Evolutionary conservation across 2,888 invertebrate species (phyloP), one percentile per base, ranked within the genome.

Genomic region (Melikaiella ostensackeni): DNA sequence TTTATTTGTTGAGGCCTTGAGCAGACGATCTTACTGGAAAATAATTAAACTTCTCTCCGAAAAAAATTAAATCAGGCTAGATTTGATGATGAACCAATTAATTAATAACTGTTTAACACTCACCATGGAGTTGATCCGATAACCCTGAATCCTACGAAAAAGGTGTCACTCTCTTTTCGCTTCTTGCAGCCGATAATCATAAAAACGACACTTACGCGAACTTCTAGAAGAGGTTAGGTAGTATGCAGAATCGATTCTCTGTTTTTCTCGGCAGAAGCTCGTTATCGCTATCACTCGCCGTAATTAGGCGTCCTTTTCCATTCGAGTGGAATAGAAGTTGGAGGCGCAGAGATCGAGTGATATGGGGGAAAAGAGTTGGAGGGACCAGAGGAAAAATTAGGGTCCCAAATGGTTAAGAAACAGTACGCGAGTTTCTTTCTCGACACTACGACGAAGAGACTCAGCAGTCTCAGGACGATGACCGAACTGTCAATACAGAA

Each of bases 261-360:
- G 70, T 50, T 70, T 50, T 70, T 50, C 50, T 33, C 27, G 30
- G 30, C n/a, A 42, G 46, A 46, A 30, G 30, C 46, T 46, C 42
- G 46, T 46, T 70, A 70, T 70, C 70, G 70, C 50, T 70, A 70
- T 70, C 70, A 50, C 70, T 30, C 30, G 50, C 70, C 21, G 30
- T n/a, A 30, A 70, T 70, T 70, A 70, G 46, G 70, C 70, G 50
- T 70, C 70, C 70, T 70, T 70, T 50, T 50, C 30, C n/a, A 50
- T 46, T 50, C 50, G 11, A 50, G 50, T 30, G 50, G n/a, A 70
- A 70, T 30, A 70, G 50, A 50, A 50, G n/a, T 50, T 30, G 30
- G 16, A 50, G 46, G 3, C 50, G 70, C n/a, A n/a, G 30, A 50
- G 50, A 70, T 50, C 24, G n/a, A 70, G 27, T 46, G 50, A 66